phyloP scores from a whole-genome alignment of 2,888 invertebrate genomes.

The Phytoseiulus persimilis region DNA sequence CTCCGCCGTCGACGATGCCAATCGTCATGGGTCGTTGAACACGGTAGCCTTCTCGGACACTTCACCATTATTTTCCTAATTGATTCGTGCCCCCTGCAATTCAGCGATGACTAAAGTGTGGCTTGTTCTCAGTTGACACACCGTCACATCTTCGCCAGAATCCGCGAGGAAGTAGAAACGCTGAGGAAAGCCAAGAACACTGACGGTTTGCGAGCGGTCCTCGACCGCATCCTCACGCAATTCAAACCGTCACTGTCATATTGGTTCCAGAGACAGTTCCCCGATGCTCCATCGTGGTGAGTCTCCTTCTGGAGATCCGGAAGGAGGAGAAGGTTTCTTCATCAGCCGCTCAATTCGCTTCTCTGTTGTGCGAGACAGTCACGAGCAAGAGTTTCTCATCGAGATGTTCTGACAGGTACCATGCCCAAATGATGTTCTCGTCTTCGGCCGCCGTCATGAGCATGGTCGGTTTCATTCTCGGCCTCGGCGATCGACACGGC shows the following conservation, averaged over 20 bases:
- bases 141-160: slow-evolving; percentile 34
- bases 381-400: no score
- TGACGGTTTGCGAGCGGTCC: background rate
- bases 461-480: slow-evolving; percentile 85
- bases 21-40: slow-evolving; percentile 47
- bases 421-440: slow-evolving; percentile 78
- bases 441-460: slow-evolving; percentile 94
- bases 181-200: background rate
- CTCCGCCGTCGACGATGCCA: slow-evolving; percentile 49
- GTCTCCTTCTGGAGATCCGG: background rate
- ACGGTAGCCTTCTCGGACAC: background rate
- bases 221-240: background rate
- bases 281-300: slow-evolving; percentile 30
- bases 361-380: no score
- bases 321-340: no score
- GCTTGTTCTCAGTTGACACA: background rate
- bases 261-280: slow-evolving; percentile 13
- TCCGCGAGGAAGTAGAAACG: slow-evolving; percentile 34
- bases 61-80: no score
- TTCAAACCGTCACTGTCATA: slow-evolving; percentile 7
- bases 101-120: background rate
- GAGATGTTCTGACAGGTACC: slow-evolving; percentile 60
- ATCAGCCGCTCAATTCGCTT: no score
- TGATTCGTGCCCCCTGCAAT: no score
- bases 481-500: slow-evolving; percentile 92